Percentiles rank a stretch among this genome's conserved stretches.
These are phyloP conservation scores for Miichthys miiuy DNA, from an alignment of 2,797 vertebrate genomes.

Conservation along the genomic window DNA sequence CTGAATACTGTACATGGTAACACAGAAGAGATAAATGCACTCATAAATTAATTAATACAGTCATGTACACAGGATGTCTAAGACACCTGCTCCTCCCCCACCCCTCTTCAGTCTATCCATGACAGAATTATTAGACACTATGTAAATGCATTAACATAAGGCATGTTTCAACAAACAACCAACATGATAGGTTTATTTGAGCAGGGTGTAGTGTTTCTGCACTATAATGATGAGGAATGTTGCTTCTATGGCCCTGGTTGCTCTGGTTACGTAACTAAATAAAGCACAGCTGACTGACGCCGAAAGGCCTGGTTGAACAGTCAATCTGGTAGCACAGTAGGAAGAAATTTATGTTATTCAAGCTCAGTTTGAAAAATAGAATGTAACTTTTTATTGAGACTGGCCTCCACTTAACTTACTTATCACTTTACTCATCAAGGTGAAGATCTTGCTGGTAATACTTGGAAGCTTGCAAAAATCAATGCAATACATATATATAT, in stretches of 20 bases:
- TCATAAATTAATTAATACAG: slow-evolving; percentile 10
- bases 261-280: slow-evolving; percentile 45
- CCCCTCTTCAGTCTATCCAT: no score
- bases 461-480: not conserved
- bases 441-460: not conserved
- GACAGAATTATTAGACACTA: not conserved
- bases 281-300: not conserved
- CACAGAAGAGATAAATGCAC: not conserved
- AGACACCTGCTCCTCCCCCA: not conserved
- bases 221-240: slow-evolving; percentile 11
- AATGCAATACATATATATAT: no score
- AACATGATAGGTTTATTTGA: slow-evolving; percentile 12
- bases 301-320: slow-evolving; percentile 9
- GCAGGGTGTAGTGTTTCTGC: slow-evolving; percentile 6
- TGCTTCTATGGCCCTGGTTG: slow-evolving; percentile 1
- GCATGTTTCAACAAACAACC: slow-evolving; percentile 24
- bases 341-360: not conserved
- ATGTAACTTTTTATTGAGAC: not conserved
- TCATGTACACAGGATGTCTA: not conserved
- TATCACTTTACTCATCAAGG: not conserved
- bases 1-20: not conserved
- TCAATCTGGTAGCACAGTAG: not conserved
- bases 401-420: no score
- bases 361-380: not conserved
- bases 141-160: not conserved